Base-by-base conservation (phyloP, 2,113 vertebrate genomes). In the Centropristis striata region DNA sequence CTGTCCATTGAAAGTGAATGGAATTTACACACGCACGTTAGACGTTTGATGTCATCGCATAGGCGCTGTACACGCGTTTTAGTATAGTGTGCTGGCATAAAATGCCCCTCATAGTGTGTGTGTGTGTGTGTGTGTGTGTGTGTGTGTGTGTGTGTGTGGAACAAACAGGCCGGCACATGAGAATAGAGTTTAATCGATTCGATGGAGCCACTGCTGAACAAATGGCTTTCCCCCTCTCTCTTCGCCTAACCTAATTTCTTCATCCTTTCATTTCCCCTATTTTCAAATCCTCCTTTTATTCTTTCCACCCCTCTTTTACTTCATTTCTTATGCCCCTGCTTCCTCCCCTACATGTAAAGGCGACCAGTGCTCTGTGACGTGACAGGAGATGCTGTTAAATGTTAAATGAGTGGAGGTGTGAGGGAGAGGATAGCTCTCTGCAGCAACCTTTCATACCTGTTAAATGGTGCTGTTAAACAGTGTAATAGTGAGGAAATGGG, bases 381-480 rank as follows among this genome's bases (percentile, higher is more conserved):
- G 58, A 47, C 20, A 28, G 59, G 64, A 49, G 49, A 36, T 7
- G 46, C 59, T 39, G 63, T 28, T 80, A 77, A 81, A 69, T 80
- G 77, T 59, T 59, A 49, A 78, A 81, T 79, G 18, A 36, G 59
- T n/a, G 47, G 66, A 80, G 69, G 74, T 68, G 66, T 15, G 67
- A 84, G 60, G 21, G 58, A 57, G 71, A 58, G 49, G 60, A 65
- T 2, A 7, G n/a, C 76, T 82, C 49, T 64, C 71, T 44, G 71
- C 69, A 47, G 69, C 71, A 88, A 53, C 83, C 75, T 86, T 75
- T 84, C 77, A 58, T 86, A 87, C 84, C 87, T 86, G 87, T 80
- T 90, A 92, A 92, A 86, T 71, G 85, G 39, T 72, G 78, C 80
- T 25, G 75, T 68, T 89, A 78, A 91, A 83, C 36, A 44, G 80